A percentile compares a stretch with the other conserved stretches of the same genome.
Evolutionary conservation across 1,140 invertebrate species (phyloP).

Genomic region (Holotrichia oblita): DNA sequence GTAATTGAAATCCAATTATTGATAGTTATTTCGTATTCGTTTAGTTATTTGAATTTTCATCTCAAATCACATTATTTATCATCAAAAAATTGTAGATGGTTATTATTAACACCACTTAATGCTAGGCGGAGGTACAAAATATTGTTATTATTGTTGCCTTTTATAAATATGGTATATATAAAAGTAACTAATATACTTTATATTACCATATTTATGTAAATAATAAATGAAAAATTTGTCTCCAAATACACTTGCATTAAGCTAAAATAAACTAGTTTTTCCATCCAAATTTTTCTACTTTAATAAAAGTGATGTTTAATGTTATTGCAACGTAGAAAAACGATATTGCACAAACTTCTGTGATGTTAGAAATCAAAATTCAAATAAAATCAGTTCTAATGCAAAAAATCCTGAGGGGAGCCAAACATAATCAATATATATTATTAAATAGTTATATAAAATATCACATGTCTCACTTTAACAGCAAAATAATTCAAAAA

Average conservation of each 20-base stretch:
- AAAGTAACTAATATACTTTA: background rate
- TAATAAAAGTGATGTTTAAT: slow-evolving; percentile 36
- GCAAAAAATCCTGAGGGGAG: slow-evolving; percentile 57
- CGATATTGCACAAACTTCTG: slow-evolving; percentile 32
- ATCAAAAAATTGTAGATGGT: background rate
- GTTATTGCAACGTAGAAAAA: background rate
- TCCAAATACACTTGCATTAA: background rate
- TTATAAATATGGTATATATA: background rate
- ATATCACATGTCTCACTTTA: slow-evolving; percentile 60
- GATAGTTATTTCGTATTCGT: background rate
- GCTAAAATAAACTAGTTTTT: background rate
- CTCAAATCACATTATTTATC: slow-evolving; percentile 18
- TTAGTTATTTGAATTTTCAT: slow-evolving; percentile 30
- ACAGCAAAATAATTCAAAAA: slow-evolving; percentile 57
- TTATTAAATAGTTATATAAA: slow-evolving; percentile 60
- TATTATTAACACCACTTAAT: background rate
- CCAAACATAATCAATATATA: slow-evolving; percentile 56
- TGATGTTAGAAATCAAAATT: slow-evolving; percentile 40
- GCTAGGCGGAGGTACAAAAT: background rate
- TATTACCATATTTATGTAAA: background rate
- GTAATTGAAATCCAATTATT: slow-evolving; percentile 30
- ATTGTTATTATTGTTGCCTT: background rate
- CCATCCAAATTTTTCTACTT: slow-evolving; percentile 41
- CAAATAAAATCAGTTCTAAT: slow-evolving; percentile 47
- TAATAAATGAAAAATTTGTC: no score